A percentile compares a stretch with the other conserved stretches of the same genome.
Conservation (phyloP, 2,888 invertebrate genomes). For the Timema cristinae region DNA sequence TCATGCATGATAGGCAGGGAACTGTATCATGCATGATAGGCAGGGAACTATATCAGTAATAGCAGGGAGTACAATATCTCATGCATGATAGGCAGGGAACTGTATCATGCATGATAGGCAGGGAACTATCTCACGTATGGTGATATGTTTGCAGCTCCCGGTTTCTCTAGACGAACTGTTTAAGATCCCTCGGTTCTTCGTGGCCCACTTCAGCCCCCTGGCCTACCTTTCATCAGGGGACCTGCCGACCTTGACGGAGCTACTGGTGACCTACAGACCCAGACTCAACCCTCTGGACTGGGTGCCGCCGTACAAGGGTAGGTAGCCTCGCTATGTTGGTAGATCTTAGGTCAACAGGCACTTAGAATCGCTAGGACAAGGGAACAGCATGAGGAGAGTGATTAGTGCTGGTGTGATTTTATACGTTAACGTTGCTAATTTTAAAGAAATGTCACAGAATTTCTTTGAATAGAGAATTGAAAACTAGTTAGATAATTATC, state of each 20-base stretch:
- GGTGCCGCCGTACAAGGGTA: conserved; percentile 62
- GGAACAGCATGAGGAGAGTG: too few species aligned
- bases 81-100: too few species aligned
- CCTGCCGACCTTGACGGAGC: conserved; percentile 50
- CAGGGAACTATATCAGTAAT: too few species aligned
- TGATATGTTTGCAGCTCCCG: conserved; percentile 38
- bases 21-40: too few species aligned
- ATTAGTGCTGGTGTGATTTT: too few species aligned
- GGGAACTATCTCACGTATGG: too few species aligned
- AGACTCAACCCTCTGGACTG: conserved; percentile 53
- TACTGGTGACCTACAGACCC: conserved; percentile 56
- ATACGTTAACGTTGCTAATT: too few species aligned
- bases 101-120: too few species aligned
- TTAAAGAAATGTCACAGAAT: too few species aligned
- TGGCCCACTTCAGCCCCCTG: conserved; percentile 57
- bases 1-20: too few species aligned
- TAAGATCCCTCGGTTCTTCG: conserved; percentile 54
- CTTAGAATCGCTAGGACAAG: neutral
- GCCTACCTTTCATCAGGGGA: conserved; percentile 59
- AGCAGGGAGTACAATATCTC: too few species aligned
- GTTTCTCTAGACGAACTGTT: conserved; percentile 45
- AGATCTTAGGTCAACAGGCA: neutral
- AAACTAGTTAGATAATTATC: neutral
- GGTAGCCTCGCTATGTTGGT: conserved; percentile 39
- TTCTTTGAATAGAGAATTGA: too few species aligned